These are phyloP conservation scores for Agrenia bidenticulata DNA, from an alignment of 2,888 invertebrate genomes.

Conservation along the genomic window DNA sequence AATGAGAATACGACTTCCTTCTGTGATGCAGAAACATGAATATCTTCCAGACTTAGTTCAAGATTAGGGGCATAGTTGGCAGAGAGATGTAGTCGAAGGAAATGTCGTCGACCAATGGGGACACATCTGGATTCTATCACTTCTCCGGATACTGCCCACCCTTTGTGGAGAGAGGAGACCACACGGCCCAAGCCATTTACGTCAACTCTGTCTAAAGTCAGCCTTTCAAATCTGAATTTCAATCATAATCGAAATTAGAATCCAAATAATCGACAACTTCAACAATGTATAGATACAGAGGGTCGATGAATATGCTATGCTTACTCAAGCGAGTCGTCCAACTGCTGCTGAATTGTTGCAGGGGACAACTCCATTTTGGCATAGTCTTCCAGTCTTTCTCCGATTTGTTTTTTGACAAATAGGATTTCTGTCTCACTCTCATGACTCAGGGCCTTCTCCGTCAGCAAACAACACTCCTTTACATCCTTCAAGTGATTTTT, in stretches of 20 bases:
- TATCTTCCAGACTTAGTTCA: constrained; percentile 49
- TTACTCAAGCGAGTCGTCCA: constrained; percentile 52
- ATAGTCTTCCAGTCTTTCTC: constrained; percentile 57
- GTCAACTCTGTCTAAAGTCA: constrained; percentile 47
- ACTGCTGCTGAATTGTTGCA: constrained; percentile 28
- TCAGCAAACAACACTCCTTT: constrained; percentile 58
- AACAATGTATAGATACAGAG: not conserved
- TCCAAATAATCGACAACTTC: constrained; percentile 1
- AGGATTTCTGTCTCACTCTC: constrained; percentile 59
- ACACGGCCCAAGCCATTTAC: constrained; percentile 46
- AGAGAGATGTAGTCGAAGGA: constrained; percentile 50
- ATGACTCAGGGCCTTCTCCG: constrained; percentile 58
- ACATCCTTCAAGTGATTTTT: constrained; percentile 56
- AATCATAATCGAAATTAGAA: not conserved
- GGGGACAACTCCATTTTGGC: constrained; percentile 52
- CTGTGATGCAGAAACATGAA: constrained; percentile 47
- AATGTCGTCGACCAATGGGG: constrained; percentile 49
- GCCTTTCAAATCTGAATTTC: constrained; percentile 47
- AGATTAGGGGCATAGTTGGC: constrained; percentile 42
- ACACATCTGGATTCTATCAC: constrained; percentile 51
- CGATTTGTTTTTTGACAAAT: constrained; percentile 59
- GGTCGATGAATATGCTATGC: no score
- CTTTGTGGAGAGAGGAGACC: constrained; percentile 48
- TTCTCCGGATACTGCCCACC: constrained; percentile 52
- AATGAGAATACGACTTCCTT: constrained; percentile 52